phyloP scores from a whole-genome alignment of 53 echinoderm and acorn worm genomes.

The Echinarachnius parma region DNA sequence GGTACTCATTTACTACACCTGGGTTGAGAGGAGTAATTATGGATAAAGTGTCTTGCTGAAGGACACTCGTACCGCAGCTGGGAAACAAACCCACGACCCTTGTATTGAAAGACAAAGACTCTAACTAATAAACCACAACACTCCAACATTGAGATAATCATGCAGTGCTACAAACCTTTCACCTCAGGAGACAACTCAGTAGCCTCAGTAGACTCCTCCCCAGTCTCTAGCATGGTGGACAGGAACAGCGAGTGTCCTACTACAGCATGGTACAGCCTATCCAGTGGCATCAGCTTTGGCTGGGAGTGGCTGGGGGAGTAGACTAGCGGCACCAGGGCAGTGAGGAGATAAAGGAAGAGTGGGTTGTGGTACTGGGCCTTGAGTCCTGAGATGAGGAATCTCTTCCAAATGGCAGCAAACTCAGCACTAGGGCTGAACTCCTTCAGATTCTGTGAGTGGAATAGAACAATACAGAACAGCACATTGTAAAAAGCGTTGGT shows the following conservation, averaged over 20 bases:
- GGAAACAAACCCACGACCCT: too few relatives aligned
- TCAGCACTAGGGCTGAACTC: conserved; percentile 6
- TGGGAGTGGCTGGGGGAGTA: conserved; percentile 41
- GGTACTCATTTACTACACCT: too few relatives aligned
- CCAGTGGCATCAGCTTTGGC: conserved; percentile 47
- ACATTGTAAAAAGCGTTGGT: too few relatives aligned
- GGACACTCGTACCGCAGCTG: too few relatives aligned
- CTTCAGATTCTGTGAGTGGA: conserved; percentile 6
- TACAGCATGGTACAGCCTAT: conserved; percentile 75
- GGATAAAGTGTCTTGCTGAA: too few relatives aligned
- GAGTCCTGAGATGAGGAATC: conserved; percentile 60
- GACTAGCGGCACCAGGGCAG: conserved; percentile 47
- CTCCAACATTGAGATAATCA: not conserved
- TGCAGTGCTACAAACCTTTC: conserved; percentile 49
- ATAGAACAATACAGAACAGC: too few relatives aligned
- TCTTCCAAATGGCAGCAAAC: conserved; percentile 66
- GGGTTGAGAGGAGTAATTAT: too few relatives aligned
- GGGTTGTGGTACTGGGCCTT: conserved; percentile 55
- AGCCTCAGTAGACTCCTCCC: conserved; percentile 33
- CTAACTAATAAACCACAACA: too few relatives aligned
- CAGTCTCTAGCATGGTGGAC: conserved; percentile 67
- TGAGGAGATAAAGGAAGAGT: conserved; percentile 53
- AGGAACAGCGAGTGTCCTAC: conserved; percentile 83
- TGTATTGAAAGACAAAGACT: too few relatives aligned
- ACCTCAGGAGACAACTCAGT: not conserved